Conservation (phyloP, 2,113 vertebrate species). For the Halcyon senegalensis region DNA sequence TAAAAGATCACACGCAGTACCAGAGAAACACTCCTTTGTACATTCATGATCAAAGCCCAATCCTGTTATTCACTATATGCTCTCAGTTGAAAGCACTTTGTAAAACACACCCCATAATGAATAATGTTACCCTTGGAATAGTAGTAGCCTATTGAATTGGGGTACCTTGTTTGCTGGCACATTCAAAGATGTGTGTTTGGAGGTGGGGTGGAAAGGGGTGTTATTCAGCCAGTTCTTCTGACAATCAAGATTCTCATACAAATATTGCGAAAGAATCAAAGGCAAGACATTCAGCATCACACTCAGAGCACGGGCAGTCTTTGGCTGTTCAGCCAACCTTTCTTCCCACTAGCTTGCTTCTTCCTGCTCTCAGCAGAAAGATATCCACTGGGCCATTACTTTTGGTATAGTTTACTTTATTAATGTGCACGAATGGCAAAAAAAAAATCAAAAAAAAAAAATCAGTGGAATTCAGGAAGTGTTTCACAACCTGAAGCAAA, state of each 20-base stretch:
- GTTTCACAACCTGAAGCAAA: neutral
- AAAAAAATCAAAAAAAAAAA: neutral
- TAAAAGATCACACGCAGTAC: neutral
- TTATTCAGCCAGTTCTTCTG: neutral
- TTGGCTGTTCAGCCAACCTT: neutral
- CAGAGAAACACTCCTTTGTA: neutral
- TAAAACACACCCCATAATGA: neutral
- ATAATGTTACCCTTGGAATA: neutral
- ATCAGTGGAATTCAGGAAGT: neutral
- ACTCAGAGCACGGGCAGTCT: neutral
- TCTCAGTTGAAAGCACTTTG: neutral
- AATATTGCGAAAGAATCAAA: neutral
- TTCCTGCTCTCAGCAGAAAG: neutral
- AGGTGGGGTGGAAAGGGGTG: neutral
- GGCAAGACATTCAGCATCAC: neutral
- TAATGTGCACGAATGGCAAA: neutral
- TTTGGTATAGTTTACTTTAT: neutral
- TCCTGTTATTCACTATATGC: neutral
- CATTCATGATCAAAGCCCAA: neutral
- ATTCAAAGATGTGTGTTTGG: fast-evolving
- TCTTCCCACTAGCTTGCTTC: neutral
- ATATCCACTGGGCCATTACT: neutral
- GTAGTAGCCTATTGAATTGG: neutral
- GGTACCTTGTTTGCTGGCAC: neutral
- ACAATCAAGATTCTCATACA: neutral